These are phyloP conservation scores for Lerista edwardsae DNA, from an alignment of 2,797 vertebrate genomes.

Conservation along the genomic window DNA sequence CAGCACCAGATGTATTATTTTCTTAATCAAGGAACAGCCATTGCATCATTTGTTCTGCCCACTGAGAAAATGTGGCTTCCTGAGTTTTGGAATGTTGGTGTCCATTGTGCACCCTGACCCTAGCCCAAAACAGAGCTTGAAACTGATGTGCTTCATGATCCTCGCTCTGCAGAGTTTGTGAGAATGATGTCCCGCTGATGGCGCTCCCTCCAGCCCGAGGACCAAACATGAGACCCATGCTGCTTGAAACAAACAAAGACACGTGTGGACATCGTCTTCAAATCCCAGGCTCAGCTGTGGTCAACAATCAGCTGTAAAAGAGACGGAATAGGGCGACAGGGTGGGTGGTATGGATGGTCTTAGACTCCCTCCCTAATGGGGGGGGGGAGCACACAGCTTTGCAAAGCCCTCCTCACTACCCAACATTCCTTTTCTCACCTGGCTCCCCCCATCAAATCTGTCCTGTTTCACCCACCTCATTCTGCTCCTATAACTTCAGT, in stretches of 20 bases:
- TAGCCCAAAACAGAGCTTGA: not conserved
- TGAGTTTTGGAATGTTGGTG: too few species aligned
- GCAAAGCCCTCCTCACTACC: not conserved
- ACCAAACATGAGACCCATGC: not conserved
- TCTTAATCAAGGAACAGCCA: too few species aligned
- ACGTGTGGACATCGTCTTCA: not conserved
- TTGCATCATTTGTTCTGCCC: too few species aligned
- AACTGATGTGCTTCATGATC: not conserved
- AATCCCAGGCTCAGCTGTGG: not conserved
- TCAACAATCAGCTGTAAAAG: not conserved
- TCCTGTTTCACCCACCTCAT: too few species aligned
- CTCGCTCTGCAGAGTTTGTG: constrained; percentile 71
- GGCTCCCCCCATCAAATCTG: not conserved
- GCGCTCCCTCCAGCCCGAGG: not conserved
- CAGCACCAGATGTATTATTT: too few species aligned
- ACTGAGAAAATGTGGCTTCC: too few species aligned
- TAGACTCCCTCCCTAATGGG: not conserved
- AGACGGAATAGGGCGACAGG: not conserved
- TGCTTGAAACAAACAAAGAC: not conserved
- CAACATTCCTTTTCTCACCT: not conserved
- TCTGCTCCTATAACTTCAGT: not conserved
- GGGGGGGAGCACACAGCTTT: not conserved
- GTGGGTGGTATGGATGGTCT: not conserved
- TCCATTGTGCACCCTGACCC: too few species aligned
- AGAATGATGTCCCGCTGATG: constrained; percentile 75